A percentile compares a stretch with the other conserved stretches of the same genome.
Conservation (phyloP, 2,888 invertebrate species). For the Pteria penguin region DNA sequence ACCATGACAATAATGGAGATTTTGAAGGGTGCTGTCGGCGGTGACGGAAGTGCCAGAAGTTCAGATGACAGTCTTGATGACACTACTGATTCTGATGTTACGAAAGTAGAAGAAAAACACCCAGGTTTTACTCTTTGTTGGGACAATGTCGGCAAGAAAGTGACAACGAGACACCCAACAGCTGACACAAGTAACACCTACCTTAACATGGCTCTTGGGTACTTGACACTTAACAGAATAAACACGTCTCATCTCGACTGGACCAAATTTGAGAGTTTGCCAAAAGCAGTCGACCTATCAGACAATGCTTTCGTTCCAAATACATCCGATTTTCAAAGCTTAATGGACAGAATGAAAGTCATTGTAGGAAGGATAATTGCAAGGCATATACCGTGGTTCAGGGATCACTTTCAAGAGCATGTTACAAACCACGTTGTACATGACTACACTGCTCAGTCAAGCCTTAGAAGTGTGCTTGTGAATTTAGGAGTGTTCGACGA, state of each 20-base stretch:
- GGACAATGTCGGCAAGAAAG: slow-evolving; percentile 47
- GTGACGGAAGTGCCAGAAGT: not conserved
- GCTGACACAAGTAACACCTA: slow-evolving; percentile 20
- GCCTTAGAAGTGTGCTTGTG: slow-evolving; percentile 20
- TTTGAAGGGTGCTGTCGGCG: too few relatives aligned
- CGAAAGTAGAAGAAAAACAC: not conserved
- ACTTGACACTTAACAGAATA: slow-evolving; percentile 40
- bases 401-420: slow-evolving; percentile 5
- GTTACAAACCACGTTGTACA: slow-evolving; percentile 24
- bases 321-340: slow-evolving; percentile 11
- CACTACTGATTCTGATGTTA: not conserved
- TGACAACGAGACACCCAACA: slow-evolving; percentile 25
- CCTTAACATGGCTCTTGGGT: slow-evolving; percentile 46
- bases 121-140: slow-evolving; percentile 42
- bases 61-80: not conserved
- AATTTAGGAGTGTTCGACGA: slow-evolving; percentile 38
- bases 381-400: slow-evolving; percentile 30
- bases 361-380: slow-evolving; percentile 27
- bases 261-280: not conserved
- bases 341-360: slow-evolving; percentile 11
- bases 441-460: slow-evolving; percentile 18
- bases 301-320: slow-evolving; percentile 9
- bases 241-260: slow-evolving; percentile 4
- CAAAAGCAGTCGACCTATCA: slow-evolving; percentile 13
- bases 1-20: not conserved